These are phyloP conservation scores for Pempheris klunzingeri DNA, from an alignment of 2,797 vertebrate species.

Conservation along the genomic window DNA sequence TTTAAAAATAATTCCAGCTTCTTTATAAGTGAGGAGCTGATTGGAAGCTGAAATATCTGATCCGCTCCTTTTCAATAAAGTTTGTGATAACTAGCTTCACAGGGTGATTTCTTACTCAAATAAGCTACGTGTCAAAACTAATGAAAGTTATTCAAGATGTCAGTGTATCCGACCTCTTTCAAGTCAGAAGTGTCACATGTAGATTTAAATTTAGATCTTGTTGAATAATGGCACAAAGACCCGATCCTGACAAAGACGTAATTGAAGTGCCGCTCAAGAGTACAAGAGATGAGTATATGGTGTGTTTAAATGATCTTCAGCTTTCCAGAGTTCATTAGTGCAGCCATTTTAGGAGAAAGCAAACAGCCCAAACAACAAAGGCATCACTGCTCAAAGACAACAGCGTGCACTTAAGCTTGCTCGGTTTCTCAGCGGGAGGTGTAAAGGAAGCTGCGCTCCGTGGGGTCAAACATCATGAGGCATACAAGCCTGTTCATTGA, in stretches of 20 bases:
- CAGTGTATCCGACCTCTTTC: conserved; percentile 49
- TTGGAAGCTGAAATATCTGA: conserved; percentile 44
- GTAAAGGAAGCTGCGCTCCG: conserved; percentile 34
- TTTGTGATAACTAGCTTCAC: conserved; percentile 45
- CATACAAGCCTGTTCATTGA: conserved; percentile 22
- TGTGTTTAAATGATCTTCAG: conserved; percentile 53
- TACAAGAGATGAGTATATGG: conserved; percentile 47
- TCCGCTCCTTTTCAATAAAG: conserved; percentile 29
- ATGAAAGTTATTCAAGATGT: conserved; percentile 60
- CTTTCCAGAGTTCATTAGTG: conserved; percentile 62
- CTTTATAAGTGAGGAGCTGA: conserved; percentile 39
- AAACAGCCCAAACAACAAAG: conserved; percentile 58
- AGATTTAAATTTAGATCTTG: conserved; percentile 78
- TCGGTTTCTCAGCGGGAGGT: conserved; percentile 54
- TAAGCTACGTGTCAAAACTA: conserved; percentile 61
- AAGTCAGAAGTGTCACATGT: conserved; percentile 52
- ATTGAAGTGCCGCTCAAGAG: conserved; percentile 73
- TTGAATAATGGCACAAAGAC: conserved; percentile 62
- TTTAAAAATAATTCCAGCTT: conserved; percentile 7
- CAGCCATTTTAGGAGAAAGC: conserved; percentile 61
- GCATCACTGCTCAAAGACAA: conserved; percentile 54
- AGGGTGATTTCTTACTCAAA: conserved; percentile 54
- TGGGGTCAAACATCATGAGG: conserved; percentile 49
- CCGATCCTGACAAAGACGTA: conserved; percentile 52
- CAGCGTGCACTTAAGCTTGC: conserved; percentile 44